These are phyloP conservation scores for Scolopax rusticola DNA, from an alignment of 2,797 vertebrate species.

Conservation along the genomic window DNA sequence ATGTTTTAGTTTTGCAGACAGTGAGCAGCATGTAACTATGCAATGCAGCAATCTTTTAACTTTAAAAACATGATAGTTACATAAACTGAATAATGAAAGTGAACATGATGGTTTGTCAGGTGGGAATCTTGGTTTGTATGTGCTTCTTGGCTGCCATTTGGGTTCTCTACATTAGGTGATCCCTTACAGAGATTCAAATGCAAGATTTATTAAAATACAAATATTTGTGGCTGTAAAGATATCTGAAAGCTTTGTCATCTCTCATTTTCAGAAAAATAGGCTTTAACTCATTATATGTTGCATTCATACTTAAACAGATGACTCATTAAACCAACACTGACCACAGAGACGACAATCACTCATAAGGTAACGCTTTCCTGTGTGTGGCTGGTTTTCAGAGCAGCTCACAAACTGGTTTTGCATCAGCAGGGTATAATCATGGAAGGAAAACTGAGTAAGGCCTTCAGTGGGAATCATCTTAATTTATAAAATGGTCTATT, in stretches of 20 bases:
- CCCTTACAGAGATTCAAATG: neutral
- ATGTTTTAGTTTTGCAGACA: neutral
- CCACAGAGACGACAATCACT: neutral
- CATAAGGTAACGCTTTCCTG: neutral
- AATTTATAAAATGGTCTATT: neutral
- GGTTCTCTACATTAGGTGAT: neutral
- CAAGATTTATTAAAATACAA: neutral
- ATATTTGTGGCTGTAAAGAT: neutral
- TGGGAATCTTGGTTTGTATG: neutral
- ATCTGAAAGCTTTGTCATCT: neutral
- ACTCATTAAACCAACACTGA: neutral
- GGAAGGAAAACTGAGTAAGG: neutral
- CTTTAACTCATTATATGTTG: neutral
- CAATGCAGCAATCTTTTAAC: fast-evolving
- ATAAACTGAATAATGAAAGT: neutral
- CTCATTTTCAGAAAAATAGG: neutral
- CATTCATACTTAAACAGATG: neutral
- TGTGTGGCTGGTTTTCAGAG: neutral
- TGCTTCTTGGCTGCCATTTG: neutral
- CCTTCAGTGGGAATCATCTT: neutral
- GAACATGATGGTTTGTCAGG: neutral
- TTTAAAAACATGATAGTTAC: neutral
- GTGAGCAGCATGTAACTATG: neutral
- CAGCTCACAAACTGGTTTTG: neutral
- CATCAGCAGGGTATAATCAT: neutral